Evolutionary conservation across 2,888 invertebrate genomes (phyloP), one percentile per base, ranked within the genome.

Genomic region (Scrobipalpa atriplicella): DNA sequence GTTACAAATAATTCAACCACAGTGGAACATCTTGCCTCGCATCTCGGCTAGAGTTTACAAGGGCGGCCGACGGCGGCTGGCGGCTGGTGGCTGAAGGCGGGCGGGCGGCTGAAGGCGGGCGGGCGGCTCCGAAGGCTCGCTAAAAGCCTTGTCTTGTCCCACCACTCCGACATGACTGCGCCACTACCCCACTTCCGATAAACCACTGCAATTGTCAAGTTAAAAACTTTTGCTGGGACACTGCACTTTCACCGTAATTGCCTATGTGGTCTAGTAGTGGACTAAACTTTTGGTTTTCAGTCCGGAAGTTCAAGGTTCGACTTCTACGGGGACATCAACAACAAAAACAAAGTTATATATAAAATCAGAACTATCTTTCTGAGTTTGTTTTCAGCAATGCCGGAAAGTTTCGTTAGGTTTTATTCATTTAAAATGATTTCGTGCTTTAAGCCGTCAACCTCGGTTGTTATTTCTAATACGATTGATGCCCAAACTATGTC

Each of bases 81-180:
- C 19, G 8, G 7, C 51, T n/a, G n/a, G n/a, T n/a, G n/a, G 41
- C 41, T 41, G 41, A 9, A 11, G 18, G 18, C 10, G 52, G 52
- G 47, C 47, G 47, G 47, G 47, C 47, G 47, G 47, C 47, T 5
- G 29, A 29, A 5, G 47, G 3, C 8, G 47, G 47, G 47, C 47
- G 47, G 47, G 47, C 47, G 47, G 43, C 13, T 29, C 29, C 29
- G 29, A 3, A 29, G 29, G 2, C 29, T 29, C 6, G 38, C 58
- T 58, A 58, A 58, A 58, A 58, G 58, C 58, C 36, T 58, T 58
- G 58, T 38, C 58, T 58, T 58, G 58, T 58, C 58, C 58, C 47
- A 11, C 8, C 21, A 10, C 9, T 39, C 13, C 16, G 8, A 36
- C 61, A 41, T 41, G 13, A 8, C 58, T 36, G 58, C 38, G 11